These are phyloP conservation scores for Eretmochelys imbricata DNA, from an alignment of 2,113 vertebrate species.

Conservation along the genomic window DNA sequence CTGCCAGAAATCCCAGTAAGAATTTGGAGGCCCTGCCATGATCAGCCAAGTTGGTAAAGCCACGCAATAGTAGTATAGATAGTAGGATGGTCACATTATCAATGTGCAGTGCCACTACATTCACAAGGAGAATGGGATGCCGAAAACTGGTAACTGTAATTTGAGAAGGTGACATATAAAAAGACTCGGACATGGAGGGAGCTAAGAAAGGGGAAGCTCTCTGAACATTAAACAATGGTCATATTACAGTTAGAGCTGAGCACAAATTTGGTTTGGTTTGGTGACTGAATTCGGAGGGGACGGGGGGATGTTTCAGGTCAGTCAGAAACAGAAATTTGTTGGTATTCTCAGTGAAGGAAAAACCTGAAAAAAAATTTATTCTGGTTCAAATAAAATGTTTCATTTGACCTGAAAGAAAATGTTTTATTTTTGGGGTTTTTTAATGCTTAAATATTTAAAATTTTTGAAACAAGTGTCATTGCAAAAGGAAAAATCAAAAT, in stretches of 20 bases:
- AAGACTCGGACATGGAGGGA: not conserved
- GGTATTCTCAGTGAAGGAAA: not conserved
- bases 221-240: not conserved
- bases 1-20: slow-evolving; percentile 56
- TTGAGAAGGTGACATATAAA: not conserved
- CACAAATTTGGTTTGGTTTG: not conserved
- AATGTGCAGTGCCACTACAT: not conserved
- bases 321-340: not conserved
- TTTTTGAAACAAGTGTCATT: not conserved
- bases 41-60: slow-evolving; percentile 33
- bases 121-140: not conserved
- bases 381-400: not conserved
- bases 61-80: not conserved
- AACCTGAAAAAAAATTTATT: not conserved
- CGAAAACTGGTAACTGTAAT: not conserved
- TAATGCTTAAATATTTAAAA: not conserved
- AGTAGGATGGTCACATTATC: not conserved
- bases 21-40: slow-evolving; percentile 33
- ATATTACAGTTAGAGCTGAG: not conserved
- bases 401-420: not conserved
- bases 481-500: not conserved
- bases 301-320: not conserved
- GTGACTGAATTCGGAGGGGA: not conserved
- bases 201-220: not conserved
- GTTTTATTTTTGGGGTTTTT: not conserved